Evolutionary conservation across 92 coral and sea anemone species (phyloP), one percentile per base, ranked within the genome.

Genomic region (Phenganax subtilis): DNA sequence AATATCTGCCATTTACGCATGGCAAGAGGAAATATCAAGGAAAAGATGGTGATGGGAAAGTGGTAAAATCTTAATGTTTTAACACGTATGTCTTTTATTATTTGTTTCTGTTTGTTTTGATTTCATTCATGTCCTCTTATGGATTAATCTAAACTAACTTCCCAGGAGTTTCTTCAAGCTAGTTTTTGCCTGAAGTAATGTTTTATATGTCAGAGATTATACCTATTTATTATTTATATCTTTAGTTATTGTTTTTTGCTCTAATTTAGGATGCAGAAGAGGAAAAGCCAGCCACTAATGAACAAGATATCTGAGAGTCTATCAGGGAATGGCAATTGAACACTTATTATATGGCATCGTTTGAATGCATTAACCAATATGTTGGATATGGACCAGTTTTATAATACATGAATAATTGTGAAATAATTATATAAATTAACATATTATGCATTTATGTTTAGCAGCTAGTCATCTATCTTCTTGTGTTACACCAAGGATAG

Each of bases 11-110:
- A 11, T 90, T 94, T 65, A 88, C 97, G 8, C 90, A 85, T 54
- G 98, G 98, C 88, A 94, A 94, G 88, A 92, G 90, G 81, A 92
- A 86, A 79, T 94, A 94, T 91, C 89, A 85, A 80, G 97, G 97
- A 77, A 94, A 90, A 62, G 98, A 94, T 9, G 98, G 92, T 11
- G 37, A 85, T 68, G 90, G 91, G 85, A 90, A 94, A 87, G 85
- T 90, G 67, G 75, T 94, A 75, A 94, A 90, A 86, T 94, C 97
- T 69, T 94, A 89, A 84, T 56, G 62, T 59, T 76, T 76, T 76
- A 65, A 57, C 81, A 76, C 29, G 81, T 76, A 76, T 57, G 81
- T 76, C 10, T 30, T 27, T 66, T 29, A 0, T 7, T 6, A 25
- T 25, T 27, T 66, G 10, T 29, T 4, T 14, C 0, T 61, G 4